Evolutionary conservation across 2,797 vertebrate species (phyloP), one percentile per base, ranked within the genome.

Genomic region (Heliangelus exortis): DNA sequence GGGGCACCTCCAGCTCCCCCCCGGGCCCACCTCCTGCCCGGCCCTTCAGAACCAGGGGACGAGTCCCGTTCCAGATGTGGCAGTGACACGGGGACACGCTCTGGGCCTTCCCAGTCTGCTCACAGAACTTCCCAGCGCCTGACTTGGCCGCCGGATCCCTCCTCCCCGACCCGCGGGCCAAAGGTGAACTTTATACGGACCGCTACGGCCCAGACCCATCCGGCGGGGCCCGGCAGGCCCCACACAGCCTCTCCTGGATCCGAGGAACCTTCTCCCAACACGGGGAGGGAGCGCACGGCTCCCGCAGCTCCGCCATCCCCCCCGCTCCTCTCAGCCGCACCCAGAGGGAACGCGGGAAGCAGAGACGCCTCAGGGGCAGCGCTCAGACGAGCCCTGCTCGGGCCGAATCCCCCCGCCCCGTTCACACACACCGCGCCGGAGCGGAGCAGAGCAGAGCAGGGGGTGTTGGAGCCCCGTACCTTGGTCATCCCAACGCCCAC

Each of bases 401-500:
- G 51, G 10, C 65, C n/a, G n/a, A 41, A 3, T 10, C 54, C 33
- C 31, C 16, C 14, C 9, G 8, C 31, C 16, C 14, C 9, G 8
- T 12, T 9, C 17, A 10, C 22, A 18, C 28, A 6, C 21, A 51
- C 50, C 7, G 23, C 21, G 26, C 50, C 7, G 23, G 5, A 20
- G 29, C 9, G 7, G 21, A 43, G 41, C 23, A n/a, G n/a, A n/a
- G n/a, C n/a, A n/a, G n/a, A n/a, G n/a, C n/a, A n/a, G n/a, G 33
- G 11, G 41, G 17, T 33, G 33, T 33, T 33, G 1, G 23, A 29
- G 57, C n/a, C 57, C 17, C 10, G 59, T 98, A 99, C 99, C 99
- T 99, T 99, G 47, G 99, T 99, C 99, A 99, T 99, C 25, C 99
- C 99, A 54, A 99, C 99, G 25, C 99, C 99, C 95, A 99, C 97